Conservation (phyloP, 2,888 invertebrate genomes). For the Ennomos quercinarius region DNA sequence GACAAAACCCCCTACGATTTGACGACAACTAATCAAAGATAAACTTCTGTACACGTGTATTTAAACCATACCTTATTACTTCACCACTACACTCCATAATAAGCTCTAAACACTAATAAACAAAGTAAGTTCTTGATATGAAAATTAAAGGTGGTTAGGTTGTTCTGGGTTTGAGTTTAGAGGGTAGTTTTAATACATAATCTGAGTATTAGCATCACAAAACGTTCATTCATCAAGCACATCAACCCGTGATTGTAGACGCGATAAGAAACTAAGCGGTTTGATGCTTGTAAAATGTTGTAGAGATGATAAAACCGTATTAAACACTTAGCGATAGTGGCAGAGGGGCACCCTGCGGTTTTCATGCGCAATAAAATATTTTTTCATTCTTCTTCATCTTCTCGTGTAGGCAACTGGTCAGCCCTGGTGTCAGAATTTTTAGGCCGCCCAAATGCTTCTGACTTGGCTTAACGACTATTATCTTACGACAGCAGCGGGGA, state of each 20-base stretch:
- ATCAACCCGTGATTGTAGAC: constrained; percentile 69
- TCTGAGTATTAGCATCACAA: constrained; percentile 70
- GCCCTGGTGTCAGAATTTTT: too few relatives aligned
- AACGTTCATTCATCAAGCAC: constrained; percentile 81
- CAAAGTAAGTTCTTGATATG: constrained; percentile 19
- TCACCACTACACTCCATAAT: constrained; percentile 22
- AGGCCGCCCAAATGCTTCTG: too few relatives aligned
- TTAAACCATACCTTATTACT: constrained; percentile 64
- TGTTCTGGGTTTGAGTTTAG: constrained; percentile 13
- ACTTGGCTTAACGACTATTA: too few relatives aligned
- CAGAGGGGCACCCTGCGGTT: too few relatives aligned
- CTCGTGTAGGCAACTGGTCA: too few relatives aligned
- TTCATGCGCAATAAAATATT: too few relatives aligned
- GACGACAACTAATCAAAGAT: constrained; percentile 63
- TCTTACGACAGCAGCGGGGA: too few relatives aligned
- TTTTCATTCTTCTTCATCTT: too few relatives aligned
- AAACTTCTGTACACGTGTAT: constrained; percentile 72
- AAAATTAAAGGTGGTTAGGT: constrained; percentile 9
- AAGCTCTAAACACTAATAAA: background rate
- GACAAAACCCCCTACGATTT: constrained; percentile 45
- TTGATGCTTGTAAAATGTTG: constrained; percentile 41
- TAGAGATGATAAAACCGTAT: constrained; percentile 53
- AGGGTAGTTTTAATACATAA: constrained; percentile 44
- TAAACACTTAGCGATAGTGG: too few relatives aligned
- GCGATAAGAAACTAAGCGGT: constrained; percentile 61